Evolutionary conservation across 1,140 invertebrate species (phyloP), one percentile per base, ranked within the genome.

Genomic region (Drosophila kikkawai): DNA sequence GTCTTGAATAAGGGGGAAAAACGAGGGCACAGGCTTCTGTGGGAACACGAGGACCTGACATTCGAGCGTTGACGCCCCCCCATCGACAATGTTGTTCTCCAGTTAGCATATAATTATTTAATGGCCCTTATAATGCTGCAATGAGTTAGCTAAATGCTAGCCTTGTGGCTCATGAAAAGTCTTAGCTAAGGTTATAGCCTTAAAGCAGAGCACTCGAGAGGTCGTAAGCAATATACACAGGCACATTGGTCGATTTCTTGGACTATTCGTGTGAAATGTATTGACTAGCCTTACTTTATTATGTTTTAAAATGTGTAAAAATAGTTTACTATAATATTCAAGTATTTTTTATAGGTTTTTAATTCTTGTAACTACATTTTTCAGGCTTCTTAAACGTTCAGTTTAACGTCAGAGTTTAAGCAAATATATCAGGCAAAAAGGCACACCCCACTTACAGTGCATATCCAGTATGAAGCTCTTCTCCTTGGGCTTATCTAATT

Each of bases 381-480:
- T 51, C 3, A 22, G 34, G 11, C 22, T 13, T 15, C 36, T 42
- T 45, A 2, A 12, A 26, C 15, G 11, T 39, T 11, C 51, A 15
- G 8, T 41, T 13, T 11, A 36, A 4, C n/a, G 0, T 0, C 12
- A 37, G 17, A 32, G 26, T 12, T 41, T 58, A 1, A 32, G 37
- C 42, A 67, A 67, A 65, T 39, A 34, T 6, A 48, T 32, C 37
- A 39, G 11, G 13, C 5, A 12, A 15, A 36, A 22, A 32, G n/a
- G 1, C 17, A 12, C 37, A 26, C 7, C 13, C 36, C 34, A 96
- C 97, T 97, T 94, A 98, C 97, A 93, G 92, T 96, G 96, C 92
- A 98, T 95, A 90, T 98, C 96, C 45, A 98, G 93, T 26, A 95
- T 94, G 58, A 97, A 95, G 17, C 95, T 95, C 4, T 95, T 95